Base-by-base conservation (phyloP, 2,888 invertebrate genomes). In the Calliphora vomitoria region DNA sequence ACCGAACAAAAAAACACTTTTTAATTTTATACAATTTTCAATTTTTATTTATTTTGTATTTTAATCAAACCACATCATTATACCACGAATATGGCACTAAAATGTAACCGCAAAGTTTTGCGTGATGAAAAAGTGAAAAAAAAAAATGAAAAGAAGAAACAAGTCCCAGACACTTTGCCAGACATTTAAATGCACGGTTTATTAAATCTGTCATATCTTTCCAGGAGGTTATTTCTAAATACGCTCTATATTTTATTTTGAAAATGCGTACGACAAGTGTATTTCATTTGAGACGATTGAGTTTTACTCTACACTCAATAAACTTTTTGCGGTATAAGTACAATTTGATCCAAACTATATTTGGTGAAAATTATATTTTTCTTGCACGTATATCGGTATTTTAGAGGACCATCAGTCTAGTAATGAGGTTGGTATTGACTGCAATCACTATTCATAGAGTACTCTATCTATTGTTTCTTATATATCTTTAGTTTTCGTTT, bases 171-270 rank as follows among this genome's bases (percentile, higher is more conserved):
- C 86, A 86, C 83, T 88, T 81, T 78, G 86, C 86, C 83, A 86
- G 86, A 86, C 86, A 83, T 86, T 78, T 78, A 74, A 86, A 86
- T 84, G 76, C 86, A 86, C 80, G 76, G 85, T 87, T 85, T 85
- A 88, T 82, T 84, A 84, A 83, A 89, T 86, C 88, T 88, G 89
- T 89, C 89, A 88, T 88, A 85, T 84, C 89, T 86, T 87, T 81
- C 89, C 89, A 88, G 89, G 89, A 89, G 89, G 89, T 89, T 86
- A 86, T 79, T 81, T 89, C 88, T 89, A 89, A 89, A 88, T 87
- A 85, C 78, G 47, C 18, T n/a, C 64, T 68, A 38, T 53, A 58
- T 83, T 76, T 71, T 55, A 11, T 55, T 72, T 64, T 25, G n/a
- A 11, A 31, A 47, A 64, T 47, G 41, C 18, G 41, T 75, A 55